A percentile compares a stretch with the other conserved stretches of the same genome.
These are phyloP conservation scores for Clamator glandarius DNA, from an alignment of 2,797 vertebrate species.

Conservation along the genomic window DNA sequence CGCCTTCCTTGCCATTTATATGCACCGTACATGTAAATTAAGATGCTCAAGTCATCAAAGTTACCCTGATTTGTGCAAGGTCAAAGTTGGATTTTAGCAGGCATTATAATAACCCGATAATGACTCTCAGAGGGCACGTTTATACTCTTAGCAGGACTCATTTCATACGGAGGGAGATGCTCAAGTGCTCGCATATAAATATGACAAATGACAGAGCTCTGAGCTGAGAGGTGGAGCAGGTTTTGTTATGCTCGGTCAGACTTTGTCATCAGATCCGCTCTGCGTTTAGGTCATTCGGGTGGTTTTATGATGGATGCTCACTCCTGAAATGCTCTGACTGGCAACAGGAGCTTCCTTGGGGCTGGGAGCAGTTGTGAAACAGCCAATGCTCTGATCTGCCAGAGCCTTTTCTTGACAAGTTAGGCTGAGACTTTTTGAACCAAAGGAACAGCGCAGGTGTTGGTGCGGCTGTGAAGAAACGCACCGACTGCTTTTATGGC, in stretches of 20 bases:
- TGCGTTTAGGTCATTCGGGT: background rate
- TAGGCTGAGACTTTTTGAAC: background rate
- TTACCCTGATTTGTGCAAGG: background rate
- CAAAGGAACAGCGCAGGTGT: rapidly evolving
- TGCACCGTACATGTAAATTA: background rate
- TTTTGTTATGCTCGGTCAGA: background rate
- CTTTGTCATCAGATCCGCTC: background rate
- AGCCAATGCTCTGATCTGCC: slow-evolving; percentile 30
- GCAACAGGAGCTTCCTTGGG: background rate
- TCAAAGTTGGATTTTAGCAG: background rate
- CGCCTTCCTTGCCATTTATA: background rate
- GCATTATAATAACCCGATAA: background rate
- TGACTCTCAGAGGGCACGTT: background rate
- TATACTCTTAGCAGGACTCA: background rate
- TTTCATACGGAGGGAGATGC: background rate
- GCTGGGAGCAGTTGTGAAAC: background rate
- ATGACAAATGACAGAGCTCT: background rate
- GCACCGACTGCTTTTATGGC: background rate
- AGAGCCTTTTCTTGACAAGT: background rate
- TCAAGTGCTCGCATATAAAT: background rate
- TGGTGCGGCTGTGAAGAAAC: background rate
- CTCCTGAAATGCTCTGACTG: background rate
- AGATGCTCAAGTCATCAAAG: background rate
- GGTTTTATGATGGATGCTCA: background rate
- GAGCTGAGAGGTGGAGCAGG: background rate